Base-by-base conservation (phyloP, 2,888 invertebrate genomes). In the Villa cingulata region DNA sequence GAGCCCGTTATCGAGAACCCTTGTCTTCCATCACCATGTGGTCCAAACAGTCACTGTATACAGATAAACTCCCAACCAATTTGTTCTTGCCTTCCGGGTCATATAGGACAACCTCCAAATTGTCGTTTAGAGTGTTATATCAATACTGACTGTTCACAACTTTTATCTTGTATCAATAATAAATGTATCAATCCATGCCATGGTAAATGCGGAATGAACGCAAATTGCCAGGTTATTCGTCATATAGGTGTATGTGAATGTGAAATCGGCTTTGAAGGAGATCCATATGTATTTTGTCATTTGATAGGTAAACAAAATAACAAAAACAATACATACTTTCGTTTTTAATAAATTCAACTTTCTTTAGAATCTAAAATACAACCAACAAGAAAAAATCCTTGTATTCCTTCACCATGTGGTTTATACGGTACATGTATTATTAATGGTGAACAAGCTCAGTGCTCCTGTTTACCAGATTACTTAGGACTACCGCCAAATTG, bases 171-270 rank as follows among this genome's bases (percentile, higher is more conserved):
- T 62, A 76, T 82, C 49, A 78, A 78, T 58, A 75, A 77, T 55
- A 83, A 81, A 70, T 86, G 85, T 60, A 72, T 75, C 62, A 81
- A 85, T 65, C 84, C 85, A 37, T 85, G 85, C 55, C 78, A 78
- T 7, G 83, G 83, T 38, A 77, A 81, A 39, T 86, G 86, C 60
- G 86, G 83, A 17, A 62, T 75, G 17, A 76, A 77, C 58, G 83
- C 86, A 5, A 60, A 76, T 41, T 86, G 86, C 58, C 75, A 77
- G 63, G 80, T 82, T 1, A 74, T 83, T n/a, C 84, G 85, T 59
- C 87, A 87, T 62, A 78, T 79, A 53, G 85, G 86, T 1, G 78
- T 84, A 52, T 88, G 87, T 62, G 77, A 77, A 48, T 88, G 88
- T 60, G 71, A 71, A 37, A 63, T 68, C 53, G 78, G 78, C 40